Evolutionary conservation across 2,113 vertebrate genomes (phyloP), one percentile per base, ranked within the genome.

Genomic region (Mustela nigripes): DNA sequence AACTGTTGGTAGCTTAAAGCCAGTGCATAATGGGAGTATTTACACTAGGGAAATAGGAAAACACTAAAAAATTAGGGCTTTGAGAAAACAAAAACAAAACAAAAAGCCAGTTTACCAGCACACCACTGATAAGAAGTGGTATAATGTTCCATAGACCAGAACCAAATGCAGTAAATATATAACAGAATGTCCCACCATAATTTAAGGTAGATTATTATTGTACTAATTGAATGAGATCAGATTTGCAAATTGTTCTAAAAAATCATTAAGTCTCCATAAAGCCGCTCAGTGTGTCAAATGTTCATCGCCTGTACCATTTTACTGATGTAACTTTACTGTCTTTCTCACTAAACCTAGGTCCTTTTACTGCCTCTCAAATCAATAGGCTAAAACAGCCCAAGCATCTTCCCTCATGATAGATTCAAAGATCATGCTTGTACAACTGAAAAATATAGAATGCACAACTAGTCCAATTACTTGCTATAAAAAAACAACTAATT

Each of bases 401-500:
- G 76, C 88, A 53, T 91, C 84, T 89, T 79, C 87, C 71, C 90
- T 82, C 36, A 65, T 0, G 10, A 88, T 10, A 96, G 45, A 95
- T 79, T 96, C 97, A 89, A 94, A 98, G 83, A 96, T 94, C 76
- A 45, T 53, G 80, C 88, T 80, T 84, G 28, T 95, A 95, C 36
- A 69, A 96, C 87, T 94, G 73, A 97, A 97, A 82, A 90, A 85
- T 85, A 78, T 91, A 91, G 94, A 96, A 96, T 84, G 80, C 84
- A 96, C 84, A 94, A 93, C 88, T 95, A 97, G 95, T 71, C 92
- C 92, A 97, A 97, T 98, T 98, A 98, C 94, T 96, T 93, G 81
- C 95, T 95, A 94, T 97, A 78, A 98, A 97, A 97, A 83, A 97
- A 95, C 63, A 91, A 93, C 94, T 92, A 98, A 97, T 98, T 97